Percentiles rank a stretch among this genome's conserved stretches.
These are phyloP conservation scores for Acleris cristana DNA, from an alignment of 2,888 invertebrate species.

Conservation along the genomic window DNA sequence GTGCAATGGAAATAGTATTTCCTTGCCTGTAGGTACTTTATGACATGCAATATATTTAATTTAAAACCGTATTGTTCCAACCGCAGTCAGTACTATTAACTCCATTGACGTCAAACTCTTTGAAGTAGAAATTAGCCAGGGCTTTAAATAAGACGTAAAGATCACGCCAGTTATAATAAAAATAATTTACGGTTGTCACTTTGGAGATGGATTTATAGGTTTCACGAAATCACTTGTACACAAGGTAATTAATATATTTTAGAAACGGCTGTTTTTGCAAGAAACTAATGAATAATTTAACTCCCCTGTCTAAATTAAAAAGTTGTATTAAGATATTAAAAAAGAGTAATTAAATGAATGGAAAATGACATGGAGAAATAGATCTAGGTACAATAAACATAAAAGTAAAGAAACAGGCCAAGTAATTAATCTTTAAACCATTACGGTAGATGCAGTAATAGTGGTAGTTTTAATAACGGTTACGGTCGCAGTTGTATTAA, in stretches of 20 bases:
- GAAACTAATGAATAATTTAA: background rate
- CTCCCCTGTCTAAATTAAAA: background rate
- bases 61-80: constrained; percentile 5
- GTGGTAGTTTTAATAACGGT: too few relatives aligned
- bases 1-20: too few relatives aligned
- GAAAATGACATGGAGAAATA: too few relatives aligned
- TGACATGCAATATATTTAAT: too few relatives aligned
- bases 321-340: too few relatives aligned
- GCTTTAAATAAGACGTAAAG: constrained; percentile 48
- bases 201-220: constrained; percentile 15
- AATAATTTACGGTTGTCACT: constrained; percentile 32
- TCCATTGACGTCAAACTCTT: constrained; percentile 49
- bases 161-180: constrained; percentile 38
- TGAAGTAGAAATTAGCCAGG: constrained; percentile 48
- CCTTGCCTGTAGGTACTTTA: too few relatives aligned
- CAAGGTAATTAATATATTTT: constrained; percentile 22
- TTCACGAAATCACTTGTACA: constrained; percentile 17
- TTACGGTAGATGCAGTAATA: too few relatives aligned
- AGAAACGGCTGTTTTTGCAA: constrained; percentile 8
- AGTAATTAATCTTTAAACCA: too few relatives aligned
- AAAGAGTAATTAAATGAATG: too few relatives aligned
- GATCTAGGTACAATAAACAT: too few relatives aligned
- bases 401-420: too few relatives aligned
- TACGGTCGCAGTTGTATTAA: too few relatives aligned
- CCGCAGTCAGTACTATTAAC: constrained; percentile 14